Evolutionary conservation across 2,113 vertebrate genomes (phyloP).

Genomic region (Oreotrochilus melanogaster): DNA sequence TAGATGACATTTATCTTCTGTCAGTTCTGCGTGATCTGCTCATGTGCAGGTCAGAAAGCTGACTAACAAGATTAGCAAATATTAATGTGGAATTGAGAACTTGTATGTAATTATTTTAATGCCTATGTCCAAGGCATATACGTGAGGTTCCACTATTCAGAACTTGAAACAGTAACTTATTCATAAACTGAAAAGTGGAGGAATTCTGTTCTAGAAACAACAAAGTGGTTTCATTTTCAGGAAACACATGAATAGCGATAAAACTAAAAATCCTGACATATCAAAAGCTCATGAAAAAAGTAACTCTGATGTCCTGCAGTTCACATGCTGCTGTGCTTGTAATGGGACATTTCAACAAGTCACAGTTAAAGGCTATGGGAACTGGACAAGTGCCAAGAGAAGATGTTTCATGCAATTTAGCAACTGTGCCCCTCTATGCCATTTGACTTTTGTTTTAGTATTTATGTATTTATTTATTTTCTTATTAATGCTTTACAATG

Average conservation of each 20-base stretch:
- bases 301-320: slow-evolving; percentile 45
- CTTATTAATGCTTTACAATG: slow-evolving; percentile 11
- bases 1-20: neutral
- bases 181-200: neutral
- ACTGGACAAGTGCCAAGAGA: slow-evolving; percentile 63
- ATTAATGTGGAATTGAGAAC: neutral
- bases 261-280: slow-evolving; percentile 48
- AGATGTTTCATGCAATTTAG: slow-evolving; percentile 59
- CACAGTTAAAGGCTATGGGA: slow-evolving; percentile 49
- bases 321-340: slow-evolving; percentile 41
- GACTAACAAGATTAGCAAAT: neutral
- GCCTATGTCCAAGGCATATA: neutral
- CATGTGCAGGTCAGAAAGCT: neutral
- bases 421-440: slow-evolving; percentile 45
- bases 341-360: slow-evolving; percentile 63
- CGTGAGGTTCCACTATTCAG: neutral
- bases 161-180: slow-evolving; percentile 48
- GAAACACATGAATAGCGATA: slow-evolving; percentile 43
- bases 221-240: slow-evolving; percentile 50
- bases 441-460: slow-evolving; percentile 38
- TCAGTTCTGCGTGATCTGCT: neutral
- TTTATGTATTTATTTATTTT: slow-evolving; percentile 62
- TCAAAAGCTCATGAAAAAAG: slow-evolving; percentile 30
- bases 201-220: slow-evolving; percentile 23
- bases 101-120: neutral